Conservation (phyloP, 2,888 invertebrate species). For the Panorpa germanica region DNA sequence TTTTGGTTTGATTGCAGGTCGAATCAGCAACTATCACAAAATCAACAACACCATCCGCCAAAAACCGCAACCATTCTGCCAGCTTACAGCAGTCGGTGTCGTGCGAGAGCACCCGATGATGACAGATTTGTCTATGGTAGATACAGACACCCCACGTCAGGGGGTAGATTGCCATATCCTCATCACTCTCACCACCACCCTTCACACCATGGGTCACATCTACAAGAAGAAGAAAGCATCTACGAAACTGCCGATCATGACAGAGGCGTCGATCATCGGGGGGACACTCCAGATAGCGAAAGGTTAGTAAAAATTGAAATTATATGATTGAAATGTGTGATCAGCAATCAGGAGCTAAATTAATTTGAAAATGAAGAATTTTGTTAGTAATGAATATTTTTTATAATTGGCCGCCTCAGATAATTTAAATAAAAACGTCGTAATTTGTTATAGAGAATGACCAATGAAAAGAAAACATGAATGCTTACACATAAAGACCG, state of each 20-base stretch:
- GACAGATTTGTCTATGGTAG: slow-evolving; percentile 60
- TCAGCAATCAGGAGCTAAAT: no score
- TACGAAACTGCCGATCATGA: slow-evolving; percentile 72
- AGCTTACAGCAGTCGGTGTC: slow-evolving; percentile 34
- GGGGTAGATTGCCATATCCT: slow-evolving; percentile 27
- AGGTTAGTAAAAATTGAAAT: no score
- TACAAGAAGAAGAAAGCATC: slow-evolving; percentile 64
- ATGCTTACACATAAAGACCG: no score
- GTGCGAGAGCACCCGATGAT: slow-evolving; percentile 39
- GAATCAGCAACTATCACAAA: slow-evolving; percentile 27
- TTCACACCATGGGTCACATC: slow-evolving; percentile 32
- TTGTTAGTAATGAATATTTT: no score
- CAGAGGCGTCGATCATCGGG: slow-evolving; percentile 44
- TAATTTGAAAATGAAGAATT: no score
- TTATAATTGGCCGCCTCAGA: no score
- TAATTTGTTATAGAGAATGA: no score
- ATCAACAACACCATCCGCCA: no score
- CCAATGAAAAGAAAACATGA: no score
- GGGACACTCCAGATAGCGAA: slow-evolving; percentile 75
- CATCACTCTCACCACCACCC: slow-evolving; percentile 32
- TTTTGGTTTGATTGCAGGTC: slow-evolving; percentile 21
- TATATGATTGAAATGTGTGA: no score
- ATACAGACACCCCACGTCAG: slow-evolving; percentile 30
- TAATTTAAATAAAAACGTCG: no score
- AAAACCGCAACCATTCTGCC: slow-evolving; percentile 29